Base-by-base conservation (phyloP, 2,888 invertebrate species). In the Bellardia pandia region DNA sequence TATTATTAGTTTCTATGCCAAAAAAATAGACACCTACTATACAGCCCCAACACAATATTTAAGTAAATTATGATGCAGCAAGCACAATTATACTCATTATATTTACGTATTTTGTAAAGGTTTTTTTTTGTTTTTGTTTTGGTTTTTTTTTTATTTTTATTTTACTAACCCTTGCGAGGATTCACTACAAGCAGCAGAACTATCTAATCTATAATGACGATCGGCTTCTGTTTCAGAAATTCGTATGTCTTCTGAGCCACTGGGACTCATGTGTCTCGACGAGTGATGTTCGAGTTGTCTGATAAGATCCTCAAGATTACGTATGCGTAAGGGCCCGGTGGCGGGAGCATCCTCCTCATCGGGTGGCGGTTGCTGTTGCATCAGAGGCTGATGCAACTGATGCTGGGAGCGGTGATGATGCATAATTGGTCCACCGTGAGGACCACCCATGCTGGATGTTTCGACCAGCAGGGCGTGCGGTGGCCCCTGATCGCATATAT, bases 271-370 rank as follows among this genome's bases (percentile, higher is more conserved):
- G 94, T 97, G 97, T 33, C 97, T 95, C 88, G 96, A 95, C 90
- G 97, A 96, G 93, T 98, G 97, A 93, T 97, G 97, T 93, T 98
- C 97, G 90, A 98, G 94, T 93, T 97, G 98, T 79, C 98, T 95
- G 91, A 98, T 97, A 88, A 98, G 95, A 93, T 98, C 98, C 94
- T 98, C 98, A 89, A 98, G 95, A 93, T 97, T 98, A 89, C 98
- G 95, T 93, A 98, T 98, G 90, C 98, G 95, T 92, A 98, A 96
- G 64, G 97, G 97, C n/a, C 97, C 97, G 16, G 96, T 96, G 11
- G 96, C 96, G 14, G 96, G 96, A 76, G 96, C 96, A 90, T 97
- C 96, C 71, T 96, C 96, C 60, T 97, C 96, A 60, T 93, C 93
- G 88, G 88, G 89, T 72, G 77, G 87, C 81, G 83, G 88, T 77